These are phyloP conservation scores for Acrocephalus scirpaceus DNA, from an alignment of 2,797 vertebrate genomes.

Conservation along the genomic window DNA sequence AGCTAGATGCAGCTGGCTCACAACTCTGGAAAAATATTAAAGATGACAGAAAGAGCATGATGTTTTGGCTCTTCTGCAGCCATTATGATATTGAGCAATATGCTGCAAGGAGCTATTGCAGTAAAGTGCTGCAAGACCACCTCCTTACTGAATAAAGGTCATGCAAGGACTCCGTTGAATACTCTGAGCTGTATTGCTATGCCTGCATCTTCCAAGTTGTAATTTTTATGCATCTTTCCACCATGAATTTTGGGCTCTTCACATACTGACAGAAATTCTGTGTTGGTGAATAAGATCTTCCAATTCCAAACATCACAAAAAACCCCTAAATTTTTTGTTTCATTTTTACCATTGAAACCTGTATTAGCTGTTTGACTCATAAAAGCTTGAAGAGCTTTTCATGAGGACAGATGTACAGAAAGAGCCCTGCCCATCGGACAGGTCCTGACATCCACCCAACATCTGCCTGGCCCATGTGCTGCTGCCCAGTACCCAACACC, in stretches of 20 bases:
- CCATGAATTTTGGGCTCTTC: neutral
- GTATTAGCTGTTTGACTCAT: neutral
- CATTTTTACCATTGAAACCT: neutral
- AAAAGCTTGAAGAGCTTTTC: neutral
- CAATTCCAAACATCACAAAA: neutral
- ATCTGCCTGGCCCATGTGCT: accelerated
- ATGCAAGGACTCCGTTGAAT: neutral
- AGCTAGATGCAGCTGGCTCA: conserved; percentile 25
- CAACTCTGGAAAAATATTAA: conserved; percentile 40
- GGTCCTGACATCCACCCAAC: neutral
- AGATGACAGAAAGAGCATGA: conserved; percentile 11
- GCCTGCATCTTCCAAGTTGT: neutral
- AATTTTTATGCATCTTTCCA: neutral
- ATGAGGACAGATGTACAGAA: neutral
- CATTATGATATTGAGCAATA: conserved; percentile 22
- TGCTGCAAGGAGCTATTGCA: neutral
- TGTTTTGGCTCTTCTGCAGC: conserved; percentile 29
- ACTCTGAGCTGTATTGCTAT: neutral
- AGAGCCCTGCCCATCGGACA: neutral
- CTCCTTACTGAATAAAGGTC: conserved; percentile 7
- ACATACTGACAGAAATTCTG: neutral
- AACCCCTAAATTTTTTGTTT: neutral
- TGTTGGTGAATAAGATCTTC: neutral
- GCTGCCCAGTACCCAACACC: neutral
- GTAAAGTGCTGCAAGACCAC: conserved; percentile 33